A percentile compares a stretch with the other conserved stretches of the same genome.
Conservation (phyloP, 2,888 invertebrate genomes). For the Byasa hedistus region DNA sequence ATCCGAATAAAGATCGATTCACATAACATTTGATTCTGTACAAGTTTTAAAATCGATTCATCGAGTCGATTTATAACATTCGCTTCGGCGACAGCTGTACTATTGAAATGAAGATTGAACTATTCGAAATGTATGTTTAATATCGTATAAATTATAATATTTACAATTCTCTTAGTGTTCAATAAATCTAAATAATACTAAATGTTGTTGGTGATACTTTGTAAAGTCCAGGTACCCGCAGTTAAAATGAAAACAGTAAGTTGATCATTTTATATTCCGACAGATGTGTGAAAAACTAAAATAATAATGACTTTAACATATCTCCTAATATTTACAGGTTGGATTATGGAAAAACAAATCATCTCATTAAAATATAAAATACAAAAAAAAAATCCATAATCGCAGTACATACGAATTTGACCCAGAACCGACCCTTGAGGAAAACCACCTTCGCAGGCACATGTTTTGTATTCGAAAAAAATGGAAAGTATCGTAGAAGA, state of each 20-base stretch:
- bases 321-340: no score
- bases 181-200: no score
- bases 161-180: no score
- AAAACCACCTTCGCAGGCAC: background rate
- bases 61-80: background rate
- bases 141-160: background rate
- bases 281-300: no score
- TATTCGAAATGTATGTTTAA: constrained; percentile 1
- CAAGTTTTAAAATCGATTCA: constrained; percentile 7
- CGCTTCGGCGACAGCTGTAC: background rate
- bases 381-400: no score
- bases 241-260: no score
- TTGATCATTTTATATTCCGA: no score
- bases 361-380: no score
- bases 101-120: constrained; percentile 17
- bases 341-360: no score
- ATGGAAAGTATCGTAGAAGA: constrained; percentile 16
- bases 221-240: no score
- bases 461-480: background rate
- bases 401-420: background rate
- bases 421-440: background rate
- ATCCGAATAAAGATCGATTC: constrained; percentile 17
- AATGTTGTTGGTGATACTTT: no score
- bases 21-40: constrained; percentile 11
- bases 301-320: no score